Percentiles rank a stretch among this genome's conserved stretches.
Evolutionary conservation across 2,888 invertebrate genomes (phyloP).

Genomic region (Eucera pruinosa): DNA sequence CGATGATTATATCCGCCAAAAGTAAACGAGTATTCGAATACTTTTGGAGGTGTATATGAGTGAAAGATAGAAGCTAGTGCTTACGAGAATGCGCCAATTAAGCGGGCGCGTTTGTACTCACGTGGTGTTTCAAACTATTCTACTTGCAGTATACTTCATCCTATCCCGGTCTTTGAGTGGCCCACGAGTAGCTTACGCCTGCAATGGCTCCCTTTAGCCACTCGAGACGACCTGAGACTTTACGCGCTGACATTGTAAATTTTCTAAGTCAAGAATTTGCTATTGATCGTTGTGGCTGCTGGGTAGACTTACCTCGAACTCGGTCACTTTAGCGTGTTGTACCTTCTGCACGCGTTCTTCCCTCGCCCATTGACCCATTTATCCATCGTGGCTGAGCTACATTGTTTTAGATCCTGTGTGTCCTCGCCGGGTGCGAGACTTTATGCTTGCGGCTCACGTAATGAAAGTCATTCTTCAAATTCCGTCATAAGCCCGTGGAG

Average conservation of each 20-base stretch:
- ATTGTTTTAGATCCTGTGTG: slow-evolving; percentile 60
- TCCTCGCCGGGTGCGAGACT: slow-evolving; percentile 21
- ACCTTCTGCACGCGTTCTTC: slow-evolving; percentile 55
- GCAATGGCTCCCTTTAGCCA: slow-evolving; percentile 13
- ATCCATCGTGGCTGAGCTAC: slow-evolving; percentile 43
- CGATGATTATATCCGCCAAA: no score
- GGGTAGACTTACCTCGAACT: slow-evolving; percentile 62
- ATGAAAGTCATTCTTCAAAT: slow-evolving; percentile 45
- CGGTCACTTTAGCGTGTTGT: slow-evolving; percentile 63
- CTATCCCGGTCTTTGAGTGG: background rate
- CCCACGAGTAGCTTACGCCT: slow-evolving; percentile 1
- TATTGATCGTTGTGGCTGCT: slow-evolving; percentile 64
- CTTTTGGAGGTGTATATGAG: no score
- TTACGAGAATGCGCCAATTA: no score
- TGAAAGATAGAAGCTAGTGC: no score
- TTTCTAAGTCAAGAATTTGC: slow-evolving; percentile 74
- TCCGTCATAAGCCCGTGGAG: background rate
- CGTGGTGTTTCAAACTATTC: no score
- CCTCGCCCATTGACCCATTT: slow-evolving; percentile 73
- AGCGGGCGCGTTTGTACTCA: no score
- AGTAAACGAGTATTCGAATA: no score
- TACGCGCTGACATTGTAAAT: slow-evolving; percentile 69
- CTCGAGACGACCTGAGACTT: background rate
- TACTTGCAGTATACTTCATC: no score
- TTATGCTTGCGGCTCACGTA: slow-evolving; percentile 23